Base-by-base conservation (phyloP, 2,113 vertebrate genomes). In the Chrysochloris asiatica region DNA sequence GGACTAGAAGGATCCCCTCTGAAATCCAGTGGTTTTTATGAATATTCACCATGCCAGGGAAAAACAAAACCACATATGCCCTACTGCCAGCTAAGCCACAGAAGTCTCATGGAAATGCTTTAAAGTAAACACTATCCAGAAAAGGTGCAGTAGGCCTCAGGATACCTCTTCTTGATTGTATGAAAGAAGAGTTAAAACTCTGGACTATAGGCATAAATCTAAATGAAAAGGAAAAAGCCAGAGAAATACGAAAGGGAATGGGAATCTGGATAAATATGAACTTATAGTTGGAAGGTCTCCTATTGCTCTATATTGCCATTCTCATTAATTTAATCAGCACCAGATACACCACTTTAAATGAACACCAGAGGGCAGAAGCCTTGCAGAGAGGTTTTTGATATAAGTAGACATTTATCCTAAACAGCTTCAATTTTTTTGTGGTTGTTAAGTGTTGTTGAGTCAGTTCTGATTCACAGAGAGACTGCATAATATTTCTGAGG, bases 311-410 rank as follows among this genome's bases (percentile, higher is more conserved):
- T 21, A 47, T 78, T 77, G 54, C 14, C 45, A 17, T 13, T 38
- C 41, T 76, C 43, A 43, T n/a, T 90, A 30, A 88, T 80, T 80
- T 45, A 54, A 24, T 48, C 19, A 81, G 71, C 43, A 45, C 30
- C 45, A 50, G 48, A 85, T 82, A 81, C 13, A 80, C 92, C 75
- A 76, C 38, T 69, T 33, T 13, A 50, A 47, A 67, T 22, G 69
- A 69, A 85, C 26, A 59, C 47, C 80, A 93, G 88, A 94, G 79
- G 90, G 92, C 93, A 92, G 76, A 91, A 84, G 47, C 3, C 56
- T 77, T 43, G 30, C 19, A 38, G 43, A 36, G 41, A 59, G 54
- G 14, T 71, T 84, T 79, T 36, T 41, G 11, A 76, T 48, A 47
- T 16, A 56, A 80, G 67, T 75, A 59, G 67, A 59, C 82, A 54